A percentile compares a stretch with the other conserved stretches of the same genome.
phyloP scores from a whole-genome alignment of 2,888 invertebrate genomes.

The Hypomecis atomaria region DNA sequence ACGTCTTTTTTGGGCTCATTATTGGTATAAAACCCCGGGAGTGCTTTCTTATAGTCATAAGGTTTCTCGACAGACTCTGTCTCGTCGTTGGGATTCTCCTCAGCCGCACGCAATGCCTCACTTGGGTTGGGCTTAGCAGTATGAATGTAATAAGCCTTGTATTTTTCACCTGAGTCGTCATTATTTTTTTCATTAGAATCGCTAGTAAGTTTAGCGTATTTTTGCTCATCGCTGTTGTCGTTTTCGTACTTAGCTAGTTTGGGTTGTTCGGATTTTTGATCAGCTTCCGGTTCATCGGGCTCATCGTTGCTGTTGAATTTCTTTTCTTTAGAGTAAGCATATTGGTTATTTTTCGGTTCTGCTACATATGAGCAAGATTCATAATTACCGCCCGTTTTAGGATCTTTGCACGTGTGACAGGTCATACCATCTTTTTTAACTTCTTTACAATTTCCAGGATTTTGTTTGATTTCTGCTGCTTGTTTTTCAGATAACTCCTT shows the following conservation, averaged over 20 bases:
- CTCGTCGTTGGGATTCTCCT: constrained; percentile 67
- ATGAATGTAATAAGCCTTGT: constrained; percentile 74
- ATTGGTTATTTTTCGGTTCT: constrained; percentile 88
- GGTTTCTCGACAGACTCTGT: constrained; percentile 62
- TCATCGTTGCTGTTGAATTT: constrained; percentile 86
- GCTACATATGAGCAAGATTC: constrained; percentile 92
- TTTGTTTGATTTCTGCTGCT: constrained; percentile 85
- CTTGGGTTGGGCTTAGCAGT: constrained; percentile 69
- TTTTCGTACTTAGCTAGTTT: constrained; percentile 67
- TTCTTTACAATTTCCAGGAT: constrained; percentile 87
- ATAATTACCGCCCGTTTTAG: constrained; percentile 89
- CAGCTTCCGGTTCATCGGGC: constrained; percentile 76
- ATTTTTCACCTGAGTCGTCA: constrained; percentile 66
- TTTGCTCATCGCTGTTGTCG: constrained; percentile 60
- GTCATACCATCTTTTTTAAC: constrained; percentile 87
- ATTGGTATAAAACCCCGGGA: constrained; percentile 80
- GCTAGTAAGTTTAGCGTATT: constrained; percentile 58
- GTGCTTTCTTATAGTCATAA: constrained; percentile 77
- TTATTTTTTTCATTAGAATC: constrained; percentile 56
- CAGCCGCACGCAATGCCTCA: constrained; percentile 66
- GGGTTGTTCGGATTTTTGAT: constrained; percentile 69
- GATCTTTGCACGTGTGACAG: constrained; percentile 90
- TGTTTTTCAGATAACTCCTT: constrained; percentile 86
- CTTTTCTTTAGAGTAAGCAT: constrained; percentile 87
- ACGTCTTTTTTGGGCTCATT: constrained; percentile 87